Base-by-base conservation (phyloP, 2,888 invertebrate genomes). In the Elysia crispata region DNA sequence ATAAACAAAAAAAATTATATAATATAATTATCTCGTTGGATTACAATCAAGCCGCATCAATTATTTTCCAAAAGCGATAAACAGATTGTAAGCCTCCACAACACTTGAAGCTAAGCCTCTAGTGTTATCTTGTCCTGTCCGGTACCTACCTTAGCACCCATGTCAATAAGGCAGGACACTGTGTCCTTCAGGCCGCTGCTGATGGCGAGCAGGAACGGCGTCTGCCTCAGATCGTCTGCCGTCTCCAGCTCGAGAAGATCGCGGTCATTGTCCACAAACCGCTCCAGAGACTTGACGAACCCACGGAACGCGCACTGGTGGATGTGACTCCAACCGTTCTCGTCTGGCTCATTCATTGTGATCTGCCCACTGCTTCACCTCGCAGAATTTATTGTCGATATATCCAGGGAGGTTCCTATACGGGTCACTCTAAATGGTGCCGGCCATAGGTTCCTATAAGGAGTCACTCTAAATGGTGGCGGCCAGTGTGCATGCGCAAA, bases 311-410 rank as follows among this genome's bases (percentile, higher is more conserved):
- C 90, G 41, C 91, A 91, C 75, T 89, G 89, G 83, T 92, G 92
- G 78, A 92, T 89, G 80, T 91, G 91, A 41, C 88, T 90, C 91
- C 91, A 91, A 18, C 91, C 92, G 69, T 86, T 86, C 76, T 90
- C 89, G 83, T 91, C 91, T 57, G 87, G 85, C 33, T 91, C 90
- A 15, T 50, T 72, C 84, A 84, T 84, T 1, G n/a, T 20, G 23
- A 8, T 25, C 25, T 23, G 13, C n/a, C 50, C 25, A n/a, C n/a
- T 18, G n/a, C 3, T 30, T 49, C 25, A 15, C 11, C 23, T 30
- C 5, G 18, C 49, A 25, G 1, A 6, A 11, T 41, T 41, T 41
- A 6, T 41, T 11, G 5, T 41, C 11, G 11, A 41, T 11, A 11
- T 41, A 3, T 41, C 41, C 41, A 11, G 3, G 41, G 41, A 41